Evolutionary conservation across 1,140 invertebrate genomes (phyloP).

Genomic region (Orius insidiosus): DNA sequence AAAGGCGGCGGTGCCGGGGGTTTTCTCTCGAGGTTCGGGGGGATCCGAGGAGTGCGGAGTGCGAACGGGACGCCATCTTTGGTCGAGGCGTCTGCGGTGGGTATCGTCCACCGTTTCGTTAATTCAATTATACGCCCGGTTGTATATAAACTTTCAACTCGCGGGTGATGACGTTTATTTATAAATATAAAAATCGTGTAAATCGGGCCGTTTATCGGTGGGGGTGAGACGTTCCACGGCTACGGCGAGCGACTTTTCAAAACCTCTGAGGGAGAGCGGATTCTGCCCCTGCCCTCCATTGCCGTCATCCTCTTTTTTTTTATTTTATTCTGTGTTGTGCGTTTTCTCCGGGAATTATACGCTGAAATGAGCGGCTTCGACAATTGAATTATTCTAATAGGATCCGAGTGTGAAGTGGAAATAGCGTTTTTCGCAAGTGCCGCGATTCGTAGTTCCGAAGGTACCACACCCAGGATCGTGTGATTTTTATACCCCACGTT

Average conservation of each 20-base stretch:
- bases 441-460: slow-evolving; percentile 11
- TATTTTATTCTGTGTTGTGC: not conserved
- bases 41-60: slow-evolving; percentile 15
- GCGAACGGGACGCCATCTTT: slow-evolving; percentile 19
- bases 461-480: slow-evolving; percentile 17
- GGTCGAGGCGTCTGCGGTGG: slow-evolving; percentile 19
- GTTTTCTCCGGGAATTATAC: too few relatives aligned
- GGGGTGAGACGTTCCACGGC: slow-evolving; percentile 2
- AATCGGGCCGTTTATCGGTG: slow-evolving; percentile 1
- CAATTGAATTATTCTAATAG: slow-evolving; percentile 36
- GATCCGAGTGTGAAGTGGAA: slow-evolving; percentile 27
- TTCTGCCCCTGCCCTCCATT: slow-evolving; percentile 21
- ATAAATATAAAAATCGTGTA: too few relatives aligned
- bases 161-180: too few relatives aligned
- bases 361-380: slow-evolving; percentile 27
- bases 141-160: too few relatives aligned
- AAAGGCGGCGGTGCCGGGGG: slow-evolving; percentile 4
- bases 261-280: not conserved
- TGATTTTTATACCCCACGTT: slow-evolving; percentile 2
- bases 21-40: slow-evolving; percentile 3
- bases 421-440: slow-evolving; percentile 20
- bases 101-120: slow-evolving; percentile 12
- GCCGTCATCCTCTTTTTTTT: slow-evolving; percentile 33
- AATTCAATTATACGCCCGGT: slow-evolving; percentile 13
- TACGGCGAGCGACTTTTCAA: not conserved